These are phyloP conservation scores for Heliothis peltigera DNA, from an alignment of 2,888 invertebrate species.

Conservation along the genomic window DNA sequence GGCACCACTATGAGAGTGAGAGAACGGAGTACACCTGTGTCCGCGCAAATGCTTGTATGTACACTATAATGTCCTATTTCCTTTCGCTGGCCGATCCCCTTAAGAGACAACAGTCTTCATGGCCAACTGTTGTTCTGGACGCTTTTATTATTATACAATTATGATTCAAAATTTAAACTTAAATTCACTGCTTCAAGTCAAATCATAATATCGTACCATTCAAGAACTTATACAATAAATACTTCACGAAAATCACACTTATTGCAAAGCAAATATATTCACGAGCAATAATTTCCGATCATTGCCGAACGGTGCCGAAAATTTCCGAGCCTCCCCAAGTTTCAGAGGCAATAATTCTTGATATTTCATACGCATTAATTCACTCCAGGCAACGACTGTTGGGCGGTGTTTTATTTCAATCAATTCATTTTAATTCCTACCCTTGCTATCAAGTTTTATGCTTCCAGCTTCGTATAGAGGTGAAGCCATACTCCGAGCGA, in stretches of 20 bases:
- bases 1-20: no score
- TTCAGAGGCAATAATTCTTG: constrained; percentile 53
- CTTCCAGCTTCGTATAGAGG: constrained; percentile 31
- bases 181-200: neutral
- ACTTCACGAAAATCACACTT: constrained; percentile 39
- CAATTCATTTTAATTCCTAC: constrained; percentile 63
- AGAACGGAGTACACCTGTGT: no score
- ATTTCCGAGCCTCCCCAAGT: constrained; percentile 47
- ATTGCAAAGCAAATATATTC: constrained; percentile 34
- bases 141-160: no score
- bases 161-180: no score
- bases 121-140: no score
- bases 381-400: constrained; percentile 51
- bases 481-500: constrained; percentile 20
- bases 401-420: constrained; percentile 64
- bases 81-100: no score
- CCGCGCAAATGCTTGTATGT: no score
- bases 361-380: constrained; percentile 59
- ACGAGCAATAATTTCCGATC: constrained; percentile 44
- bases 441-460: constrained; percentile 54
- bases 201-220: constrained; percentile 4
- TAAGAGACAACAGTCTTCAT: no score
- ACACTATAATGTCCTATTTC: no score
- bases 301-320: constrained; percentile 41
- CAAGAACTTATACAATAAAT: constrained; percentile 43